Evolutionary conservation across 2,113 vertebrate genomes (phyloP), one percentile per base, ranked within the genome.

Genomic region (Rhodinocichla rosea): DNA sequence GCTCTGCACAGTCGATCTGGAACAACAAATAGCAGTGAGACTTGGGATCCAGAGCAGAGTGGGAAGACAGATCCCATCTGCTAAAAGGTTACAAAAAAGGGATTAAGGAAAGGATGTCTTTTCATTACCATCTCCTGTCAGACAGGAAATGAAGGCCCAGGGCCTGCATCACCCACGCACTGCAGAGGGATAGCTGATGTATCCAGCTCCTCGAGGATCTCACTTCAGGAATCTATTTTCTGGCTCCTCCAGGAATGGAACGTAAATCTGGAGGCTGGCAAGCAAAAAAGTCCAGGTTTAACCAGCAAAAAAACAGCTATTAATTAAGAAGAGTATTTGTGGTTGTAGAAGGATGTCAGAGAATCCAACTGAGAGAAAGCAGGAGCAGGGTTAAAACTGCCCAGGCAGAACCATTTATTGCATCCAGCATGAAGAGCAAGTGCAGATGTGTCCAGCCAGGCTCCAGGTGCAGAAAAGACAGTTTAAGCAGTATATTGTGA

Each of bases 41-140:
- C 49, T 39, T 84, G 91, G 89, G 92, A 89, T 96, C 92, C 94
- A 92, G 77, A 78, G 92, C 83, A 82, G 83, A 24, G 69, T 0
- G 35, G 76, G 83, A 89, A 95, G 95, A 95, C 77, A 89, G 94
- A 91, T 89, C 93, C 92, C 96, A 94, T 95, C 92, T 95, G 92
- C 91, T 91, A 20, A 47, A 92, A 90, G 83, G 95, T 87, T 95
- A 90, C 74, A 91, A 68, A 57, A 32, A 95, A 93, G 65, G 92
- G 92, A 95, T 95, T 92, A 95, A 71, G 94, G 64, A 75, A 64
- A 97, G 77, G 89, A 95, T 87, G 94, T 71, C 52, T 81, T 82
- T 82, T 78, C 89, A 22, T 87, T 84, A 94, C 82, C 83, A 76
- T 95, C 91, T 95, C 95, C 92, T 71, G 91, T 84, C 68, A 78